Base-by-base conservation (phyloP, 2,797 vertebrate species). In the Gallinago stenura region DNA sequence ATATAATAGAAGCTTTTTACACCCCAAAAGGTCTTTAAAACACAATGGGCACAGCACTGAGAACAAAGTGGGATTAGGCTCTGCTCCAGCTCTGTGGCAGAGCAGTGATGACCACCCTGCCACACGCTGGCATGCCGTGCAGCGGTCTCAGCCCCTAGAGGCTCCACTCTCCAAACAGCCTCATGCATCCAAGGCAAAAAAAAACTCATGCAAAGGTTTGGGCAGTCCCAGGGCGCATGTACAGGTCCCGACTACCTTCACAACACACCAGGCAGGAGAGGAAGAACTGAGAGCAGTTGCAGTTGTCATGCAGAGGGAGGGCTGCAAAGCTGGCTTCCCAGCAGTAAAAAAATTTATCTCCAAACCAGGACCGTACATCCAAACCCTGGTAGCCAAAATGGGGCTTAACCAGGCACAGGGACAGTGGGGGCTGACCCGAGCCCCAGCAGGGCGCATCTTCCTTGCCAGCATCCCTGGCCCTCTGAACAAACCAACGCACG, bases 391-490 rank as follows among this genome's bases (percentile, higher is more conserved):
- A 93, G 72, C 14, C 26, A 71, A 64, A n/a, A 31, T 0, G 8
- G 56, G 62, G n/a, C 56, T 89, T 72, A 51, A 77, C 9, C 48
- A 75, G 57, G 72, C 85, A 68, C 2, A 4, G 26, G 50, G 61
- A 64, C 15, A 14, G 43, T 0, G 4, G 8, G 57, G 57, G 25
- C 57, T 51, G 33, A 46, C 28, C 19, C 3, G 2, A 95, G 62
- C 15, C 53, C 20, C 68, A 45, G 64, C 53, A 64, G 48, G 64
- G 30, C 3, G 0, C 8, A 82, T 50, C 66, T 70, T 90, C 62
- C 73, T 79, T 68, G 73, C 80, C 88, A 95, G 56, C 88, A 93
- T 77, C 94, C 56, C 77, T 10, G 56, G 70, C 77, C 60, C 45
- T 72, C 45, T 69, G 71, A 89, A 77, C 64, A 91, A 77, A 91